Conservation (phyloP, 1,140 invertebrate genomes). For the Zaprionus ghesquierei region DNA sequence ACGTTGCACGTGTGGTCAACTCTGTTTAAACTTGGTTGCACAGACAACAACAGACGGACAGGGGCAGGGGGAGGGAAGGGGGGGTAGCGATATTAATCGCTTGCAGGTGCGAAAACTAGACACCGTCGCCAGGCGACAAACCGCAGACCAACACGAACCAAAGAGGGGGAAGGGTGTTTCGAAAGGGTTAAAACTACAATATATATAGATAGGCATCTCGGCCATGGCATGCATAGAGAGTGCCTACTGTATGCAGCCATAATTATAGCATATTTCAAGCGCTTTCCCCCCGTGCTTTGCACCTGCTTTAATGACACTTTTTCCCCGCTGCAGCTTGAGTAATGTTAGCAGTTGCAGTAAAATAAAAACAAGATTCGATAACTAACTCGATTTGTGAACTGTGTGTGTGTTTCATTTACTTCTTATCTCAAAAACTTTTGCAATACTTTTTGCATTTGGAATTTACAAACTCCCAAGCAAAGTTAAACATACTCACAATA, state of each 20-base stretch:
- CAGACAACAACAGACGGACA: background rate
- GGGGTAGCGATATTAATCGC: constrained; percentile 23
- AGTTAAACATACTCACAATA: too few relatives aligned
- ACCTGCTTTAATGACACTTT: background rate
- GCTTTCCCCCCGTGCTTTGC: background rate
- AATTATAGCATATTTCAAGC: constrained; percentile 19
- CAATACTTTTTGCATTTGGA: background rate
- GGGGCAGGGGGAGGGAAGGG: background rate
- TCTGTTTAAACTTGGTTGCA: constrained; percentile 20
- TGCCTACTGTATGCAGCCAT: background rate
- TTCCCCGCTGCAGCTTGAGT: background rate
- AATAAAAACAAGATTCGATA: background rate
- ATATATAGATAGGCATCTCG: constrained; percentile 6
- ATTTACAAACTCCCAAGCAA: background rate
- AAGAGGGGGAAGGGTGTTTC: background rate
- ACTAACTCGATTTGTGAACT: background rate
- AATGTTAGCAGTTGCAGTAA: too few relatives aligned
- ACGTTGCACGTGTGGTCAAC: constrained; percentile 34
- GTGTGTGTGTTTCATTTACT: background rate
- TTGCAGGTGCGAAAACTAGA: constrained; percentile 45
- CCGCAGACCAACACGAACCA: constrained; percentile 26
- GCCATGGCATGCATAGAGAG: background rate
- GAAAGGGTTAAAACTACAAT: constrained; percentile 11
- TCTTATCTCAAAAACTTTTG: background rate
- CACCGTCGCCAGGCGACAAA: constrained; percentile 28